Conservation (phyloP, 2,888 invertebrate genomes). For the Idaea dimidiata region DNA sequence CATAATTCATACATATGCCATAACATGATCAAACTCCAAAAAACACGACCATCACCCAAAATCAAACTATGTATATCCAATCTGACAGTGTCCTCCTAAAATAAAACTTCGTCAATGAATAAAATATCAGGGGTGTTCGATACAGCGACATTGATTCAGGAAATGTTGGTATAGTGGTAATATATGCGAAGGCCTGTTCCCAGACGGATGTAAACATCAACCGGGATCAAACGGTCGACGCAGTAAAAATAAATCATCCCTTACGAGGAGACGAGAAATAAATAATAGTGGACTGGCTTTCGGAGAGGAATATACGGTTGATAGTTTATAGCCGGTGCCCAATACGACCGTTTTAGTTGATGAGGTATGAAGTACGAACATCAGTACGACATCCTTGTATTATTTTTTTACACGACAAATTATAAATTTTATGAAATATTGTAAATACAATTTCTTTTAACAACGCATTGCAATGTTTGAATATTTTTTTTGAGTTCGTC, state of each 20-base stretch:
- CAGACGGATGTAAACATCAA: slow-evolving; percentile 26
- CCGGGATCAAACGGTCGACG: slow-evolving; percentile 18
- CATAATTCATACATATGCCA: not conserved
- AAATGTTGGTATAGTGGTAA: slow-evolving; percentile 10
- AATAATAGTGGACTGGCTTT: slow-evolving; percentile 35
- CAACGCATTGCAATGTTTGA: no score
- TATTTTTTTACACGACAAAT: no score
- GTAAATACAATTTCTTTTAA: no score
- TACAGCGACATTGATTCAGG: slow-evolving; percentile 22
- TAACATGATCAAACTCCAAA: not conserved
- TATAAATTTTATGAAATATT: no score
- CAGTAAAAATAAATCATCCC: slow-evolving; percentile 40
- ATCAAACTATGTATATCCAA: not conserved
- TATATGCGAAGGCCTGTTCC: slow-evolving; percentile 24
- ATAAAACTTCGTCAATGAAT: slow-evolving; percentile 13
- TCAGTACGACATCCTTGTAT: not conserved
- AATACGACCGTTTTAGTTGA: not conserved
- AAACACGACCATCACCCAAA: not conserved
- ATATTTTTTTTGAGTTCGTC: no score
- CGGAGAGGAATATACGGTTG: slow-evolving; percentile 15
- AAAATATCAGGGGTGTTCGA: slow-evolving; percentile 15
- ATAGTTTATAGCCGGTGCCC: not conserved
- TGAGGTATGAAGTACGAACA: not conserved
- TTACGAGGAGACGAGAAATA: slow-evolving; percentile 36
- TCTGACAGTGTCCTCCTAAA: slow-evolving; percentile 4